Percentiles rank a stretch among this genome's conserved stretches.
Evolutionary conservation across 2,113 vertebrate species (phyloP).

Genomic region (Edolisoma coerulescens): DNA sequence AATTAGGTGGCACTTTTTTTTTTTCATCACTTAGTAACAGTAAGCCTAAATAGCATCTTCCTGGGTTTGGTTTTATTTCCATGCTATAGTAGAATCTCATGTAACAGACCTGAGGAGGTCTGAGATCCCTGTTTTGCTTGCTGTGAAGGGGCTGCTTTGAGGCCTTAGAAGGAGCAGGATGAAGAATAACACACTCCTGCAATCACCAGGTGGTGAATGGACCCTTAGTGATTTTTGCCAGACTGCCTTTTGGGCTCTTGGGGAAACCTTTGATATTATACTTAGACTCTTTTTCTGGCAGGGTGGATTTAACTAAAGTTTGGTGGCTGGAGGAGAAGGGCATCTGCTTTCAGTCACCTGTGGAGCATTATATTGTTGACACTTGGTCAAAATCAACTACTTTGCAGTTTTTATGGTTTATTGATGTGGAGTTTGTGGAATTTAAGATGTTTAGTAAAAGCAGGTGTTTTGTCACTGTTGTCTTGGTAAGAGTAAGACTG

Average conservation of each 20-base stretch:
- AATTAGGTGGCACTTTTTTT: neutral
- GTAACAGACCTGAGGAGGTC: neutral
- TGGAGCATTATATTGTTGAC: neutral
- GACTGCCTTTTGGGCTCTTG: neutral
- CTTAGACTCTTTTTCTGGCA: neutral
- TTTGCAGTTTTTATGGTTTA: neutral
- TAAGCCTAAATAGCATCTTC: neutral
- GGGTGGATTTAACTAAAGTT: neutral
- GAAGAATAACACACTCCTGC: neutral
- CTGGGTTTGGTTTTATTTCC: neutral
- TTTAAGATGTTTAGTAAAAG: neutral
- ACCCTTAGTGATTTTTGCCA: constrained; percentile 35
- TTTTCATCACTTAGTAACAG: neutral
- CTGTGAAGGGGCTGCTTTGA: neutral
- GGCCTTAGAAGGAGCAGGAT: neutral
- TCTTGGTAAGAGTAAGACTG: neutral
- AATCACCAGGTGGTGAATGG: neutral
- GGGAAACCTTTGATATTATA: constrained; percentile 31
- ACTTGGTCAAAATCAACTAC: neutral
- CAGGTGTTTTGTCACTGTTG: neutral
- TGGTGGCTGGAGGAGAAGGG: neutral
- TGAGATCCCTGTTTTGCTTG: neutral
- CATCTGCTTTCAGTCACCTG: neutral
- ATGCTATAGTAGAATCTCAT: neutral
- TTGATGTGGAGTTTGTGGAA: neutral